phyloP scores from a whole-genome alignment of 1,140 invertebrate species.

The Neoseiulus cucumeris region DNA sequence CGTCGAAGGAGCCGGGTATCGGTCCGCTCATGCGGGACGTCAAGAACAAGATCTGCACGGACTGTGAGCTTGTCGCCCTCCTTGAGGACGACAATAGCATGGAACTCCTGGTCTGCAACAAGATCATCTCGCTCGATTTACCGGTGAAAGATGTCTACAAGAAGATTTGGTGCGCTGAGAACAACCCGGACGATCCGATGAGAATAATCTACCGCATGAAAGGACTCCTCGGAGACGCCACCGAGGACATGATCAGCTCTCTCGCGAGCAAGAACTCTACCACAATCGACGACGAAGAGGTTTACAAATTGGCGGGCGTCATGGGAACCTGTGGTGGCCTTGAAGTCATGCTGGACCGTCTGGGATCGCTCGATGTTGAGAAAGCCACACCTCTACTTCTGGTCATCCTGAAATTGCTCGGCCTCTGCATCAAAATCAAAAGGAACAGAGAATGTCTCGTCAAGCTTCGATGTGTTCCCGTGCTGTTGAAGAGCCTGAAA shows the following conservation, averaged over 20 bases:
- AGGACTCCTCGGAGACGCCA: conserved; percentile 85
- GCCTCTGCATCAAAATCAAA: conserved; percentile 51
- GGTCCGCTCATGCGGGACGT: conserved; percentile 93
- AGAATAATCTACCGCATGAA: conserved; percentile 96
- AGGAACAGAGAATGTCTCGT: conserved; percentile 32
- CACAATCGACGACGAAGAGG: conserved; percentile 78
- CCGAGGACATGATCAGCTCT: conserved; percentile 92
- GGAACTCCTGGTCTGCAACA: conserved; percentile 95
- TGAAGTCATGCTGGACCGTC: conserved; percentile 41
- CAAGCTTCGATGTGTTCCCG: conserved; percentile 23
- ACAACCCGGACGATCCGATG: conserved; percentile 59
- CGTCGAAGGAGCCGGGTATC: conserved; percentile 70
- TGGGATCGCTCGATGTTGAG: conserved; percentile 44
- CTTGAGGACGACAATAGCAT: conserved; percentile 95
- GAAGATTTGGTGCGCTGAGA: conserved; percentile 49
- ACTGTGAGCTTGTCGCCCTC: conserved; percentile 87
- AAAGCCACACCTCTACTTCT: conserved; percentile 54
- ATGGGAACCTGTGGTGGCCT: conserved; percentile 67
- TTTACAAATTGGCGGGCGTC: conserved; percentile 57
- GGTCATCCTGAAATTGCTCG: conserved; percentile 62
- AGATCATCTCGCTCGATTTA: conserved; percentile 89
- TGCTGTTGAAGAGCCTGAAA: conserved; percentile 30
- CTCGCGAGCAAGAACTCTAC: conserved; percentile 69
- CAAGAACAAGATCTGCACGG: conserved; percentile 93
- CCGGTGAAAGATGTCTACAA: conserved; percentile 66